Evolutionary conservation across 2,797 vertebrate genomes (phyloP).

Genomic region (Pachyuromys duprasi): DNA sequence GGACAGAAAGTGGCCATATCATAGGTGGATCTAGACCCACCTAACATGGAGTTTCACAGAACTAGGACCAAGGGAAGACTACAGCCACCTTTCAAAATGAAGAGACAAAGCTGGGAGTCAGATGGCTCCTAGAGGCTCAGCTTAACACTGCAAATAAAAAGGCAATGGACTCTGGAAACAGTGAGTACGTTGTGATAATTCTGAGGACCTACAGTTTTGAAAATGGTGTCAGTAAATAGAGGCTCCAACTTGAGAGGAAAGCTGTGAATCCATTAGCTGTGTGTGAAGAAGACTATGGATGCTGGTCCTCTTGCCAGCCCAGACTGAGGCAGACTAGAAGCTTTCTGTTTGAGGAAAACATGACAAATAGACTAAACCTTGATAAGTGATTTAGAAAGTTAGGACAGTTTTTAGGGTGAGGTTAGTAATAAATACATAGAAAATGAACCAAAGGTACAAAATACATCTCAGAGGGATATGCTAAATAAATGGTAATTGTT

Average conservation of each 20-base stretch:
- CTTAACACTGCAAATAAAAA: background rate
- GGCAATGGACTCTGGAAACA: background rate
- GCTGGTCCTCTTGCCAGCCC: background rate
- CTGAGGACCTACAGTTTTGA: background rate
- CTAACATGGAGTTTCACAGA: background rate
- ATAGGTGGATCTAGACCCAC: background rate
- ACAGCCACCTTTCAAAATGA: background rate
- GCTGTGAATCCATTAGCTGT: background rate
- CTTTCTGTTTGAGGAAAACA: background rate
- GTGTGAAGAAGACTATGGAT: background rate
- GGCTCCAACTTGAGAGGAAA: background rate
- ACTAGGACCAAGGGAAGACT: background rate
- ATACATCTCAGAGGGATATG: background rate
- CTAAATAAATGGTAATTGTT: background rate
- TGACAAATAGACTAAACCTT: background rate
- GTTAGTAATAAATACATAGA: background rate
- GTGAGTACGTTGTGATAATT: background rate
- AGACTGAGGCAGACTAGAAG: background rate
- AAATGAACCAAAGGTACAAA: background rate
- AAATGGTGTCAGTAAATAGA: background rate
- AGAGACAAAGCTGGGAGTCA: background rate
- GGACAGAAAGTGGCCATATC: background rate
- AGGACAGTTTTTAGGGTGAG: background rate
- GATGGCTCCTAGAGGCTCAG: background rate
- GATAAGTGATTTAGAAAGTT: background rate